These are phyloP conservation scores for Drosophila ficusphila DNA, from an alignment of 1,140 invertebrate genomes.

Conservation along the genomic window DNA sequence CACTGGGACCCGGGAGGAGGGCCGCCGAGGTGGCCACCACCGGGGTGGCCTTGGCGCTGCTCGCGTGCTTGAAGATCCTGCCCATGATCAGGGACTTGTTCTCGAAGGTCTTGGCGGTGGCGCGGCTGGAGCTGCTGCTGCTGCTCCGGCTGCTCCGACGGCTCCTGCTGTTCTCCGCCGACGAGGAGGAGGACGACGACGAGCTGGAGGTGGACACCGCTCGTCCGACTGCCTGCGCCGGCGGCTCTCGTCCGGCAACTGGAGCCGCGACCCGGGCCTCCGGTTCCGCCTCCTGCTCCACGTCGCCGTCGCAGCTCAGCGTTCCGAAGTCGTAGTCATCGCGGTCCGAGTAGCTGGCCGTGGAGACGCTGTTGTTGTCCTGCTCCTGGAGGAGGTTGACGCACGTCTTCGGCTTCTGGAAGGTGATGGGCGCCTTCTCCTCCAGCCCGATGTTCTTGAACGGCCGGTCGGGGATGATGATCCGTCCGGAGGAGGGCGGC, in stretches of 20 bases:
- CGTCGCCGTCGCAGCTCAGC: constrained; percentile 70
- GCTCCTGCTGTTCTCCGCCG: constrained; percentile 15
- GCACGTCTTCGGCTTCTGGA: constrained; percentile 76
- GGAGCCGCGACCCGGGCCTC: constrained; percentile 4
- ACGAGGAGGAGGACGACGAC: constrained; percentile 44
- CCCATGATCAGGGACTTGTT: constrained; percentile 86
- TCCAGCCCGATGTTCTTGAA: constrained; percentile 82
- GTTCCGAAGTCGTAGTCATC: constrained; percentile 83
- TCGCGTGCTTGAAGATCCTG: constrained; percentile 85
- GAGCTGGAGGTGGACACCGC: constrained; percentile 46
- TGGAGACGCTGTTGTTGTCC: constrained; percentile 80
- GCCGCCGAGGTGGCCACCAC: constrained; percentile 1
- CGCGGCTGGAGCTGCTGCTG: constrained; percentile 73
- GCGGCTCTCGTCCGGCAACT: constrained; percentile 1
- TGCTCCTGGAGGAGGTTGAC: constrained; percentile 69
- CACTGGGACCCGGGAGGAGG: constrained; percentile 2
- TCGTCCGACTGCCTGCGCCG: background rate
- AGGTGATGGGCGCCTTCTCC: constrained; percentile 77
- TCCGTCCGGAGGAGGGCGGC: constrained; percentile 50
- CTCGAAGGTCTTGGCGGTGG: constrained; percentile 78
- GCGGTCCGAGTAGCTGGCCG: constrained; percentile 79
- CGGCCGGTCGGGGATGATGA: constrained; percentile 78
- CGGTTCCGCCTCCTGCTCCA: constrained; percentile 25
- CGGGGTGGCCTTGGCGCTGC: constrained; percentile 64
- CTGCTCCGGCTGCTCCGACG: constrained; percentile 51